These are phyloP conservation scores for Dendronephthya gigantea DNA, from an alignment of 64 coral and sea anemone genomes.

Conservation along the genomic window DNA sequence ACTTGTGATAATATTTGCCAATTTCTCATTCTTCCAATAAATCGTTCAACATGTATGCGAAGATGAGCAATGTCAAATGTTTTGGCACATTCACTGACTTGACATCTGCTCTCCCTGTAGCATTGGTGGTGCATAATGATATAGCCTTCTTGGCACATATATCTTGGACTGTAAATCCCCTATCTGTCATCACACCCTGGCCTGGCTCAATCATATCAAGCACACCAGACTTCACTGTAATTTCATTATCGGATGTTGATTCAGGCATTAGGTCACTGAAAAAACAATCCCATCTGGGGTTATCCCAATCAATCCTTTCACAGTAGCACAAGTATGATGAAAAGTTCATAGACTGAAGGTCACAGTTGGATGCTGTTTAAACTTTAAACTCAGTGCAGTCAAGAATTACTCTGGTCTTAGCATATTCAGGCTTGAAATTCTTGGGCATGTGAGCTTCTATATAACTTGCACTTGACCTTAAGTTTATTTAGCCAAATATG, in stretches of 20 bases:
- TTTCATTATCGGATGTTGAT: constrained; percentile 38
- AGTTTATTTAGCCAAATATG: constrained; percentile 10
- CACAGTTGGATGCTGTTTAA: constrained; percentile 38
- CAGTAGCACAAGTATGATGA: constrained; percentile 45
- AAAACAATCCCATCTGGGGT: constrained; percentile 31
- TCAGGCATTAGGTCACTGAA: constrained; percentile 57
- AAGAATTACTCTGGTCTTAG: constrained; percentile 26
- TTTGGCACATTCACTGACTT: constrained; percentile 7
- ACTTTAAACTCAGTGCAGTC: constrained; percentile 51
- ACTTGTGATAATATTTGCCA: constrained; percentile 12
- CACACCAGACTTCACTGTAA: constrained; percentile 16
- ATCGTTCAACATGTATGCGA: constrained; percentile 18
- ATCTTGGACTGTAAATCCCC: constrained; percentile 27
- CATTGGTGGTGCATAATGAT: constrained; percentile 4
- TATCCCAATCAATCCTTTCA: constrained; percentile 39
- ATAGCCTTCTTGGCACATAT: constrained; percentile 7
- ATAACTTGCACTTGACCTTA: constrained; percentile 1
- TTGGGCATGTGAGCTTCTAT: constrained; percentile 19
- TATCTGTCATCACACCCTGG: constrained; percentile 30
- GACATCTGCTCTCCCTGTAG: neutral
- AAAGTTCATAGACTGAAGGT: constrained; percentile 35
- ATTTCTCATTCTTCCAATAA: constrained; percentile 32
- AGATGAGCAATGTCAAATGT: constrained; percentile 29
- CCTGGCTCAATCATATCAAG: constrained; percentile 17
- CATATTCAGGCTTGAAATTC: constrained; percentile 13